phyloP scores from a whole-genome alignment of 2,888 invertebrate species.

The Homarus gammarus region DNA sequence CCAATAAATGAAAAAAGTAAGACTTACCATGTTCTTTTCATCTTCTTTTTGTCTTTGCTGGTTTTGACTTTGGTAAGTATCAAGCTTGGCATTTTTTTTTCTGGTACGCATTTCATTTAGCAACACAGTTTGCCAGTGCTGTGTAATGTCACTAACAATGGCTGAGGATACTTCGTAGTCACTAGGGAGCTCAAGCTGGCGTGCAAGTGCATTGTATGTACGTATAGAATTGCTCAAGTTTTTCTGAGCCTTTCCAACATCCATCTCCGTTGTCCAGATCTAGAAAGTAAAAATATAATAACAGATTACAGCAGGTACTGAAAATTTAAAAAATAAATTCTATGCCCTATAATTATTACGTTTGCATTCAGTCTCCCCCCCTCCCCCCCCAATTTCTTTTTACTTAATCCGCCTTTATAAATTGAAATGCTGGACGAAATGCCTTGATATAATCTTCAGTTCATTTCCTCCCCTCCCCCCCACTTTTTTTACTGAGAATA shows the following conservation, averaged over 20 bases:
- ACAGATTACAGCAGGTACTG: no score
- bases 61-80: not conserved
- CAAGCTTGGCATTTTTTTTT: conserved; percentile 21
- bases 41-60: conserved; percentile 6
- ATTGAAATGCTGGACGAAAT: no score
- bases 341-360: no score
- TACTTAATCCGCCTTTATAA: no score
- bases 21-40: conserved; percentile 14
- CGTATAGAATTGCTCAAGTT: not conserved
- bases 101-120: not conserved
- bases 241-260: conserved; percentile 34
- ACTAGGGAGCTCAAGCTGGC: conserved; percentile 12
- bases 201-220: not conserved
- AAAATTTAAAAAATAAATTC: no score
- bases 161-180: conserved; percentile 11
- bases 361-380: no score
- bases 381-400: no score
- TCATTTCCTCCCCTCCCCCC: no score
- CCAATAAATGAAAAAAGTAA: no score
- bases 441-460: no score
- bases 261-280: conserved; percentile 39
- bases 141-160: conserved; percentile 8
- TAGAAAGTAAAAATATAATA: no score
- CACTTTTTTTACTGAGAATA: no score
- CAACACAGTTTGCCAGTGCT: conserved; percentile 15